Base-by-base conservation (phyloP, 2,113 vertebrate genomes). In the Hemibagrus wyckioides region DNA sequence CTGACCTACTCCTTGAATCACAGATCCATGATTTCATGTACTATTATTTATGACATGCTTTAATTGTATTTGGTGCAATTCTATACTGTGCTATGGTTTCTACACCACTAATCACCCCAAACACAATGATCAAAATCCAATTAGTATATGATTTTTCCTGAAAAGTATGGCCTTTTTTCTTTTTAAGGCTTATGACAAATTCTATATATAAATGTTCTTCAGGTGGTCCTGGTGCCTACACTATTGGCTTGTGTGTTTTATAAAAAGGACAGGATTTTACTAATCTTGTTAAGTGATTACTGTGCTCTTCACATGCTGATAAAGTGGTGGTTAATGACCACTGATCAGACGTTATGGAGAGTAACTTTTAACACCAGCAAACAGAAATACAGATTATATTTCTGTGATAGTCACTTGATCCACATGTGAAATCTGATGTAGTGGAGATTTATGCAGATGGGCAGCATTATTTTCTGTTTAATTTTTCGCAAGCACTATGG, bases 261-360 rank as follows among this genome's bases (percentile, higher is more conserved):
- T 93, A 93, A 94, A 95, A 94, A 92, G 94, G 91, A 88, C 87
- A 89, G 93, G 94, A 94, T 95, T 93, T 94, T 91, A 84, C 88
- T 94, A 95, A 95, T 95, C 94, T 93, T 85, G 90, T 95, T 95
- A 95, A 93, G 93, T 91, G 93, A 94, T 95, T 95, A 94, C 89
- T 88, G 61, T 52, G 85, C 65, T 85, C 90, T 92, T 93, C 87
- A 89, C 92, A 91, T 92, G 91, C 88, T 93, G 88, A 90, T 90
- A 61, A 88, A 73, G 85, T 59, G 33, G 23, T 80, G 21, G 56
- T 73, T 50, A 73, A 28, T 30, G 9, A 71, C 36, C 57, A 73
- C 39, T 14, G 56, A 82, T 79, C 48, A 61, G 63, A 79, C 39
- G 36, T 44, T 19, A 30, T 4, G 6, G 28, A 33, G 7, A 52